These are phyloP conservation scores for Pseudorectes ferrugineus DNA, from an alignment of 2,113 vertebrate genomes.

Conservation along the genomic window DNA sequence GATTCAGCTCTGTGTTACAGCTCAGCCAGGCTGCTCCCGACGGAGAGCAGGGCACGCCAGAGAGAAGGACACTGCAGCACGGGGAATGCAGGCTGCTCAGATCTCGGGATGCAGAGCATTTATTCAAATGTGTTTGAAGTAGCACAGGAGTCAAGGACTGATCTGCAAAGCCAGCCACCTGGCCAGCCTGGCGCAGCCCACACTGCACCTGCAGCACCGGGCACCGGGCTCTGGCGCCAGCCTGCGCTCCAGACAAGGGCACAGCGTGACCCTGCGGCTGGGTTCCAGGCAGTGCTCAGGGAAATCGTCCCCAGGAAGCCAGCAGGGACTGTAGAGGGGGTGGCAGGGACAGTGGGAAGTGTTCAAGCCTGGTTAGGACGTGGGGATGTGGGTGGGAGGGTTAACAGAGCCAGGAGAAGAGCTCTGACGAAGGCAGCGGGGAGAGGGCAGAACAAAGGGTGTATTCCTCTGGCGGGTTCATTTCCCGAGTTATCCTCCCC, in stretches of 20 bases:
- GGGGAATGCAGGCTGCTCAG: background rate
- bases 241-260: background rate
- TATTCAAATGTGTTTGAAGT: slow-evolving; percentile 26
- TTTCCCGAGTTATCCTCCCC: background rate
- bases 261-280: background rate
- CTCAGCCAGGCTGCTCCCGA: background rate
- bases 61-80: slow-evolving; percentile 40
- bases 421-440: background rate
- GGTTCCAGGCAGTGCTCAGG: background rate
- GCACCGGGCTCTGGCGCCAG: background rate
- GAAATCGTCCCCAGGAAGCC: background rate
- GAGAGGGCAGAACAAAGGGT: background rate
- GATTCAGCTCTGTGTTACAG: background rate
- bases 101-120: background rate
- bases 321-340: rapidly evolving
- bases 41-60: background rate
- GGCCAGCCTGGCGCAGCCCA: background rate
- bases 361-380: background rate
- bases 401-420: background rate
- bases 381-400: background rate
- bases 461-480: background rate
- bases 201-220: background rate
- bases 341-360: background rate
- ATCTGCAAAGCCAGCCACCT: slow-evolving; percentile 13
- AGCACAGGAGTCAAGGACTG: background rate